phyloP scores from a whole-genome alignment of 2,888 invertebrate genomes.

The Lithosia quadra region DNA sequence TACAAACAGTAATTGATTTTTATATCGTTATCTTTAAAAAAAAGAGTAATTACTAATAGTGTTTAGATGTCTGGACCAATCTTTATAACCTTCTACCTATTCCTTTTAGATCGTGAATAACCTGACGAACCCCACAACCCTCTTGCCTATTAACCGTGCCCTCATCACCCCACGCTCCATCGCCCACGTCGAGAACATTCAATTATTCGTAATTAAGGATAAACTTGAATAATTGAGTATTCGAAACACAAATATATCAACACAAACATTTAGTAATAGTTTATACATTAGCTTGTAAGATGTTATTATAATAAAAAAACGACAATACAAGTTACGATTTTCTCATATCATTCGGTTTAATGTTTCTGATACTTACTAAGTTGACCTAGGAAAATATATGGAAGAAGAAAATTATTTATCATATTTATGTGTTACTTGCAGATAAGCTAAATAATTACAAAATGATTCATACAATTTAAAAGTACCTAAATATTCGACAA shows the following conservation, averaged over 20 bases:
- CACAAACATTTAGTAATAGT: constrained; percentile 58
- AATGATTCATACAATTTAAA: neutral
- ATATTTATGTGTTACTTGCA: constrained; percentile 5
- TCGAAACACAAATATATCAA: constrained; percentile 39
- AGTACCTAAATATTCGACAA: neutral
- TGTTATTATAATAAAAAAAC: constrained; percentile 72
- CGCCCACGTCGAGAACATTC: constrained; percentile 45
- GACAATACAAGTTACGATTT: constrained; percentile 83
- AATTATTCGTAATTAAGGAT: constrained; percentile 47
- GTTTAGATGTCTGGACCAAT: constrained; percentile 18
- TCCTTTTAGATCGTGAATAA: constrained; percentile 21
- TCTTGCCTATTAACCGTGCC: constrained; percentile 21
- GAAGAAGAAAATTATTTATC: constrained; percentile 3
- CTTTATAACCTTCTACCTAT: constrained; percentile 14
- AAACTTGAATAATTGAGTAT: constrained; percentile 44
- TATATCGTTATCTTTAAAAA: too few species aligned
- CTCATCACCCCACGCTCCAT: constrained; percentile 36
- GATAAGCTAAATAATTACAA: neutral
- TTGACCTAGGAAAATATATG: constrained; percentile 11
- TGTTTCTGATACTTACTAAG: constrained; percentile 24
- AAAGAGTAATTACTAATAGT: neutral
- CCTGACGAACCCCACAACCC: constrained; percentile 16
- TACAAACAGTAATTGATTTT: too few species aligned
- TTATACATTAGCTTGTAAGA: constrained; percentile 69
- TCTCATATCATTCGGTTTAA: constrained; percentile 75